Percentiles rank a stretch among this genome's conserved stretches.
Evolutionary conservation across 35 echinoderm and acorn worm genomes (phyloP).

Genomic region (Diadema setosum): DNA sequence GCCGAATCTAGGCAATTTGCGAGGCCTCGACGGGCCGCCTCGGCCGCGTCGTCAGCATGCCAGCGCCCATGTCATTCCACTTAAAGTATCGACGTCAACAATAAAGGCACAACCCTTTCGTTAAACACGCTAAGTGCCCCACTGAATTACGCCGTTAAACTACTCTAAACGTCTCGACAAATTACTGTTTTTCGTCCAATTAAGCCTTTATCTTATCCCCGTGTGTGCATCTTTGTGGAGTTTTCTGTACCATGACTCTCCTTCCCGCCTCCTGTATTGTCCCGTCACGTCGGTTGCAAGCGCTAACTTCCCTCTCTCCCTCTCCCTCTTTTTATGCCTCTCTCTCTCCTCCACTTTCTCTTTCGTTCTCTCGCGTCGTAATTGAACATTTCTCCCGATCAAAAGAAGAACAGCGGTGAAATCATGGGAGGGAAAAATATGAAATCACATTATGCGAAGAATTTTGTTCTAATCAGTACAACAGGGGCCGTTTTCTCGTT

Average conservation of each 20-base stretch:
- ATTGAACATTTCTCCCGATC: background rate
- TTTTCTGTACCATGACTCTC: too few species aligned
- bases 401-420: background rate
- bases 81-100: slow-evolving; percentile 14
- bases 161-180: slow-evolving; percentile 19
- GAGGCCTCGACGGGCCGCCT: background rate
- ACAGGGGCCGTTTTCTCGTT: too few species aligned
- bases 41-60: background rate
- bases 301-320: background rate
- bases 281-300: background rate
- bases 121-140: slow-evolving; percentile 23
- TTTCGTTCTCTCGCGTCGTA: background rate
- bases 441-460: slow-evolving; percentile 2
- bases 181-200: slow-evolving; percentile 33
- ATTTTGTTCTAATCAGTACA: too few species aligned
- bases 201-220: background rate
- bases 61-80: background rate
- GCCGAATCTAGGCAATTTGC: background rate
- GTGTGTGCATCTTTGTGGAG: background rate
- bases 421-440: background rate
- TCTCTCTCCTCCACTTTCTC: too few species aligned
- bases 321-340: too few species aligned
- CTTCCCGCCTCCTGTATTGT: too few species aligned
- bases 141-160: slow-evolving; percentile 5
- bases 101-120: background rate